Percentiles rank a stretch among this genome's conserved stretches.
These are phyloP conservation scores for Lycocerus yunnanus DNA, from an alignment of 2,888 invertebrate genomes.

Conservation along the genomic window DNA sequence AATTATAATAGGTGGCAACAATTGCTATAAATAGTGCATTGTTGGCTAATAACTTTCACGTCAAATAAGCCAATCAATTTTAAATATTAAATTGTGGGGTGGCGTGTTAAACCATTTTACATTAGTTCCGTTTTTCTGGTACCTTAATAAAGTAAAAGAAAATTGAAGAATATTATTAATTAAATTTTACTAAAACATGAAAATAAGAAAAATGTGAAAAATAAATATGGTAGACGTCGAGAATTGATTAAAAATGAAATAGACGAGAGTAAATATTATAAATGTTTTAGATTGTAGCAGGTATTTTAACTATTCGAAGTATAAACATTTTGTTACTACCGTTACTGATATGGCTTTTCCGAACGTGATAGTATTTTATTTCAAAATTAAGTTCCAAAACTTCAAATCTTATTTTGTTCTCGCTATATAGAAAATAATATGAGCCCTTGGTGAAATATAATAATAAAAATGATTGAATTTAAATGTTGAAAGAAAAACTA, in stretches of 20 bases:
- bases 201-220: neutral
- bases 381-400: neutral
- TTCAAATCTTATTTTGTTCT: neutral
- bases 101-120: neutral
- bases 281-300: too few species aligned
- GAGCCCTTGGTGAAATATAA: too few species aligned
- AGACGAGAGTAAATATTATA: too few species aligned
- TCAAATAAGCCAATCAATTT: neutral
- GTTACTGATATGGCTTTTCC: too few species aligned
- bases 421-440: too few species aligned
- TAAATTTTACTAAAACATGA: neutral
- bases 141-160: neutral
- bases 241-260: neutral
- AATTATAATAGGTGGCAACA: neutral
- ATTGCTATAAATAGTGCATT: constrained; percentile 2
- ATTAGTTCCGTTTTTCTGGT: neutral
- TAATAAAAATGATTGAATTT: neutral
- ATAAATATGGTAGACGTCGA: neutral
- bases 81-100: neutral
- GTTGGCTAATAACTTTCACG: neutral
- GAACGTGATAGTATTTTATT: too few species aligned
- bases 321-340: too few species aligned
- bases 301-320: too few species aligned
- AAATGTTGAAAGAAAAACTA: neutral
- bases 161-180: neutral